These are phyloP conservation scores for Pandion haliaetus DNA, from an alignment of 2,113 vertebrate species.

Conservation along the genomic window DNA sequence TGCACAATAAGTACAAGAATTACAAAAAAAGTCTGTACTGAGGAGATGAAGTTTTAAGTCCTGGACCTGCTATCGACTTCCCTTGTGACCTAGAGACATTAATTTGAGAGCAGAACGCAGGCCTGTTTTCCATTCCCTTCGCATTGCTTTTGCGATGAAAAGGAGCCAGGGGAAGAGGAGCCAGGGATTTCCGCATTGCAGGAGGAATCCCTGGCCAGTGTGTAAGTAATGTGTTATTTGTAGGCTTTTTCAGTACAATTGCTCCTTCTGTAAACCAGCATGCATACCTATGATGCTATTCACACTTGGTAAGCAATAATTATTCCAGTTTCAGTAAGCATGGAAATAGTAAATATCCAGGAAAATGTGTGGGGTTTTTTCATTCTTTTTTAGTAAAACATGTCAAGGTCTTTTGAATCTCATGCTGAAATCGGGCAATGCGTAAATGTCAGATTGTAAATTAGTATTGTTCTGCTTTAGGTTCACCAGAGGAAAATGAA, in stretches of 20 bases:
- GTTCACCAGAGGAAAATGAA: constrained; percentile 84
- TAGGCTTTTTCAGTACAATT: neutral
- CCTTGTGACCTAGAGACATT: neutral
- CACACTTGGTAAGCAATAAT: neutral
- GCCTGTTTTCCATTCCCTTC: neutral
- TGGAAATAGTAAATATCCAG: neutral
- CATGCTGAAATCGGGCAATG: neutral
- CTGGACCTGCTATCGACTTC: neutral
- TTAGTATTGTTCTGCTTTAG: constrained; percentile 61
- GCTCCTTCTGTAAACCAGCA: neutral
- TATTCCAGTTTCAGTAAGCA: neutral
- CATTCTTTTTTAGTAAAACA: neutral
- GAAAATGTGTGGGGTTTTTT: neutral
- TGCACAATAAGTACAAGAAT: neutral
- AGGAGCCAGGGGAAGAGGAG: neutral
- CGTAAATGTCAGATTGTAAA: neutral
- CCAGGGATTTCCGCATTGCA: neutral
- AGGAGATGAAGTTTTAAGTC: neutral
- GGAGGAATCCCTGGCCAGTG: neutral
- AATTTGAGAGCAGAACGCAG: neutral
- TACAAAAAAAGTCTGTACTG: neutral
- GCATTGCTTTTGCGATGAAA: neutral
- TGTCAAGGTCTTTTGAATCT: neutral
- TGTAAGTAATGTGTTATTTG: neutral
- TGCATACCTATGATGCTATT: neutral